Conservation (phyloP, 1,140 invertebrate genomes). For the Drosophila pseudoananassae region DNA sequence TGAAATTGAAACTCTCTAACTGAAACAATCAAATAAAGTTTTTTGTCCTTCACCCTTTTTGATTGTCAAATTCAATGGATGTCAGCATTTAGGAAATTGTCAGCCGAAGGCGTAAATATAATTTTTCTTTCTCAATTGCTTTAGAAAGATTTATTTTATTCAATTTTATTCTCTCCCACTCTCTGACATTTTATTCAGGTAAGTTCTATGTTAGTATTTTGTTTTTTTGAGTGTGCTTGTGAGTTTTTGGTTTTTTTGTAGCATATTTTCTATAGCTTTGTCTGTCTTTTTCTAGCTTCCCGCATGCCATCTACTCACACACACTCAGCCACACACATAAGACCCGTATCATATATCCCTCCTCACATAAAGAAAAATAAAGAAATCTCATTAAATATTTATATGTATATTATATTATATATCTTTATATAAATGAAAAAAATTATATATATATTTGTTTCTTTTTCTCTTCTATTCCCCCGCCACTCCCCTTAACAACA, state of each 20-base stretch:
- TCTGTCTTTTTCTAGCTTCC: conserved; percentile 15
- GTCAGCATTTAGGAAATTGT: conserved; percentile 69
- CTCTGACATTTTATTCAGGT: conserved; percentile 34
- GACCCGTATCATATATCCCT: conserved; percentile 16
- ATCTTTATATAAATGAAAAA: conserved; percentile 54
- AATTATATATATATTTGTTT: conserved; percentile 57
- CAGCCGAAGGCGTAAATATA: conserved; percentile 28
- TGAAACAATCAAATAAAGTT: conserved; percentile 74
- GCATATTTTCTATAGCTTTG: conserved; percentile 2
- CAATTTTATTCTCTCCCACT: conserved; percentile 24
- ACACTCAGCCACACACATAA: conserved; percentile 3
- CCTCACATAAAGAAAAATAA: conserved; percentile 11
- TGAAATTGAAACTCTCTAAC: conserved; percentile 1
- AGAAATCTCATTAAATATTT: conserved; percentile 55
- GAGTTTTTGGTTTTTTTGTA: conserved; percentile 1
- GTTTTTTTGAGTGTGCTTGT: neutral
- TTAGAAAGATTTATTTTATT: conserved; percentile 51
- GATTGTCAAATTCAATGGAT: conserved; percentile 76
- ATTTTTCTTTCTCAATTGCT: neutral
- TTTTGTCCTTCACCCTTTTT: conserved; percentile 47
- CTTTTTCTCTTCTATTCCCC: conserved; percentile 73
- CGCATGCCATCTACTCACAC: conserved; percentile 23
- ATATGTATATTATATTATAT: conserved; percentile 61
- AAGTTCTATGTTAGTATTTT: conserved; percentile 33
- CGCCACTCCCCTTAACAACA: conserved; percentile 23